Evolutionary conservation across 2,888 invertebrate genomes (phyloP).

Genomic region (Sminthurinus aureus): DNA sequence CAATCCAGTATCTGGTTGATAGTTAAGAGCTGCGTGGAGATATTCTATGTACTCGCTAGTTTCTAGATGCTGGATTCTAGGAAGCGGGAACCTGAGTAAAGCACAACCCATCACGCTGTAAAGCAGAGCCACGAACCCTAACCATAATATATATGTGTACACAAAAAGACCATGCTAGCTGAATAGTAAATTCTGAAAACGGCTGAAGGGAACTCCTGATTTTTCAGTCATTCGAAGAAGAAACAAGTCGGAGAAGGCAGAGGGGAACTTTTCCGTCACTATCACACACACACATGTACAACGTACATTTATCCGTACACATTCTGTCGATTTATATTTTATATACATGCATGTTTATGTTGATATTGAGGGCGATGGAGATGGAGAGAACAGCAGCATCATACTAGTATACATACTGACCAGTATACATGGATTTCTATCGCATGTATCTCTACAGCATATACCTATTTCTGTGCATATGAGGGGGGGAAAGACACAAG

Average conservation of each 20-base stretch:
- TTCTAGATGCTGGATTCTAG: background rate
- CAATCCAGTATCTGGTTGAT: background rate
- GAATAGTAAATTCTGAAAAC: slow-evolving; percentile 11
- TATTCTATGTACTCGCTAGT: background rate
- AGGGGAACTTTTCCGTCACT: slow-evolving; percentile 20
- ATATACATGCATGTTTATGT: background rate
- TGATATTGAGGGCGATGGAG: background rate
- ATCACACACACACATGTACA: background rate
- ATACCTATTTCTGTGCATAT: background rate
- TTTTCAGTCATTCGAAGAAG: slow-evolving; percentile 16
- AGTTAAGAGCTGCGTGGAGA: background rate
- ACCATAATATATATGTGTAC: slow-evolving; percentile 9
- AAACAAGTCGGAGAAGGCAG: background rate
- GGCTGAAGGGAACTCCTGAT: slow-evolving; percentile 18
- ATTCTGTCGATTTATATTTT: background rate
- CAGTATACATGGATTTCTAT: background rate
- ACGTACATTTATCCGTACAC: no score
- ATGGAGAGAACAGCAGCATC: background rate
- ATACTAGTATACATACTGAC: background rate
- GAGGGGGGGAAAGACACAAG: background rate
- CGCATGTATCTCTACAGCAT: background rate
- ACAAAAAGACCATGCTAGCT: background rate
- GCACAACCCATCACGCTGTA: no score
- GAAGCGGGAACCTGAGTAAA: background rate
- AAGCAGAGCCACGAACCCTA: slow-evolving; percentile 16